Conservation (phyloP, 1,140 invertebrate genomes). For the Tetramorium alpestre region DNA sequence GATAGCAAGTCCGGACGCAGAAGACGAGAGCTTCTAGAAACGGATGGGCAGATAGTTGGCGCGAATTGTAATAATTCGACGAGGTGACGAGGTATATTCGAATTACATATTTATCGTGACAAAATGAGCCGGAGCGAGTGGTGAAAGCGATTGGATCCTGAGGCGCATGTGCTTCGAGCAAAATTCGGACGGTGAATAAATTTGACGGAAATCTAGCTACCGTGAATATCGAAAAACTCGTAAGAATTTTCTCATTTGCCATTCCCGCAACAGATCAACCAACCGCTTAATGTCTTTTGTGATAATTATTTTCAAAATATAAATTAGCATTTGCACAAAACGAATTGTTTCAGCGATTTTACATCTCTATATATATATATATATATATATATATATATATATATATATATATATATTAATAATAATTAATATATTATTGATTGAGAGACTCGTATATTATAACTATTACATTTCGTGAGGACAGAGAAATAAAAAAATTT, state of each 20-base stretch:
- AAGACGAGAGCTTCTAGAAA: not conserved
- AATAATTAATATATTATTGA: too few species aligned
- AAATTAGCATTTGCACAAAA: not conserved
- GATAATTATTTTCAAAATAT: not conserved
- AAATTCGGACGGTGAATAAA: not conserved
- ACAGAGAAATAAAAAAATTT: not conserved
- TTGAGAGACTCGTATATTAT: too few species aligned
- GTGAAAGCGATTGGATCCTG: not conserved
- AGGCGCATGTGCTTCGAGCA: not conserved
- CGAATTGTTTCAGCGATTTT: not conserved
- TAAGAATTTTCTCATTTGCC: not conserved
- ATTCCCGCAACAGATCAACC: not conserved
- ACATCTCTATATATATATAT: not conserved
- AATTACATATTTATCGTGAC: conserved; percentile 48
- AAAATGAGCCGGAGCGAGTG: not conserved
- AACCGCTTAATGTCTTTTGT: not conserved
- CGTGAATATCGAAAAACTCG: not conserved
- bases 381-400: too few species aligned
- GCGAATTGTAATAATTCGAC: conserved; percentile 58
- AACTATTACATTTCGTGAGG: not conserved
- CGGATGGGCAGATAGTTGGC: not conserved
- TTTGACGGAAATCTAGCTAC: not conserved
- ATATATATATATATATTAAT: not conserved
- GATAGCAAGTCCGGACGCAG: conserved; percentile 30
- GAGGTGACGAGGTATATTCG: not conserved